These are phyloP conservation scores for Pecten maximus DNA, from an alignment of 2,888 invertebrate genomes.

Conservation along the genomic window DNA sequence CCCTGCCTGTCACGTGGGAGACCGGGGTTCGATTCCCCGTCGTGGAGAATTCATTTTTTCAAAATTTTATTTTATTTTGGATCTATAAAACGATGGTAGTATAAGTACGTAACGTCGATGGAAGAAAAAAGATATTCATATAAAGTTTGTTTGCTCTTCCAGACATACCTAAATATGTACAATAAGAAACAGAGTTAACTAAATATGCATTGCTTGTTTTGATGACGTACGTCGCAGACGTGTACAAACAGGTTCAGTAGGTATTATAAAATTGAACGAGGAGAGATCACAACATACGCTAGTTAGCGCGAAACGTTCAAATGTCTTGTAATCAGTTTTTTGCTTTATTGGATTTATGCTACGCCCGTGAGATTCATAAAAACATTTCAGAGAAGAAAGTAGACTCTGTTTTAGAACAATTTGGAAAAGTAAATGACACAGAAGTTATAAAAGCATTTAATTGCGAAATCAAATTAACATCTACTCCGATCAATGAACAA, in stretches of 20 bases:
- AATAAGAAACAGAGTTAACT: neutral
- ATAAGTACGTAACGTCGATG: too few relatives aligned
- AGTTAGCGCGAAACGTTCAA: neutral
- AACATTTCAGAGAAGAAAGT: neutral
- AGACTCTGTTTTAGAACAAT: too few relatives aligned
- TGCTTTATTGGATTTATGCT: neutral
- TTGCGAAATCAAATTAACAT: neutral
- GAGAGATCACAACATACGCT: too few relatives aligned
- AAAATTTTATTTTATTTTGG: too few relatives aligned
- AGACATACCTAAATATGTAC: neutral
- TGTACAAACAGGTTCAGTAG: neutral
- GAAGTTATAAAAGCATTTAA: neutral
- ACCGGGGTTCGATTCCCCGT: too few relatives aligned
- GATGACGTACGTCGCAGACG: neutral
- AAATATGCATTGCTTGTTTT: neutral
- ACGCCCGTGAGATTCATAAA: neutral
- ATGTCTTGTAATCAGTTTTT: neutral
- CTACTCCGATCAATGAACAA: neutral
- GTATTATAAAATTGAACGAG: too few relatives aligned
- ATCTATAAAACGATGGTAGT: too few relatives aligned
- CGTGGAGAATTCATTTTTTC: too few relatives aligned
- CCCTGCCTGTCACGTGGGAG: too few relatives aligned
- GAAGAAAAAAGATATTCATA: too few relatives aligned
- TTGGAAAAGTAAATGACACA: neutral
- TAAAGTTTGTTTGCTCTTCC: too few relatives aligned